These are phyloP conservation scores for Gastracanthus pulcherrimus DNA, from an alignment of 2,888 invertebrate species.

Conservation along the genomic window DNA sequence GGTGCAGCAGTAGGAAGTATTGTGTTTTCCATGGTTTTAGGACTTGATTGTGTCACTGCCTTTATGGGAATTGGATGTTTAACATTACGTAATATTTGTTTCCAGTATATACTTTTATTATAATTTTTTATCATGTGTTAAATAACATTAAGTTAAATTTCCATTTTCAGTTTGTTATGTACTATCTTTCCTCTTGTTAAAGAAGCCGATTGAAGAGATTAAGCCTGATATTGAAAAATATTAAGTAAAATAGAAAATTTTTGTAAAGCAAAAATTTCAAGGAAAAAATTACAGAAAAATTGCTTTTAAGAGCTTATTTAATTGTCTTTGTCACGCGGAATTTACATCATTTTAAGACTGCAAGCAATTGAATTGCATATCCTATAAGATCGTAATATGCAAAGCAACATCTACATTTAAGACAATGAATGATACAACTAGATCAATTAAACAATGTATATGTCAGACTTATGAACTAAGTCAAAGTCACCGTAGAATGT, in stretches of 20 bases:
- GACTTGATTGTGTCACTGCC: slow-evolving; percentile 65
- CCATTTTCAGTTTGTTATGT: slow-evolving; percentile 38
- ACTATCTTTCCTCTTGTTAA: slow-evolving; percentile 28
- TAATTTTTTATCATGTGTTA: too few relatives aligned
- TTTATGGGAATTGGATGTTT: slow-evolving; percentile 69
- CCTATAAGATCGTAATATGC: neutral
- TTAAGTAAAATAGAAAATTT: neutral
- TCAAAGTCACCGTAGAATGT: too few relatives aligned
- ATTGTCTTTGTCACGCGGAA: neutral
- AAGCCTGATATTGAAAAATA: slow-evolving; percentile 3
- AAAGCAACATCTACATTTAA: too few relatives aligned
- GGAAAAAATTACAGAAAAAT: neutral
- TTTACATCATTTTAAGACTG: neutral
- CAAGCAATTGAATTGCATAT: neutral
- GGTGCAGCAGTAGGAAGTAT: slow-evolving; percentile 72
- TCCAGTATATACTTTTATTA: neutral
- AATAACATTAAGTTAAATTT: neutral
- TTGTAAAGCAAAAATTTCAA: neutral
- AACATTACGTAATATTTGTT: slow-evolving; percentile 65
- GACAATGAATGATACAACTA: too few relatives aligned
- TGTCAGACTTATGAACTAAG: too few relatives aligned
- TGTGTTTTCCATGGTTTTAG: slow-evolving; percentile 69
- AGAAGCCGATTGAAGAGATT: neutral
- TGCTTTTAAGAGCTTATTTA: neutral
- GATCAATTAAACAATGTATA: too few relatives aligned